phyloP scores from a whole-genome alignment of 2,113 vertebrate species.

The Archocentrus centrarchus region DNA sequence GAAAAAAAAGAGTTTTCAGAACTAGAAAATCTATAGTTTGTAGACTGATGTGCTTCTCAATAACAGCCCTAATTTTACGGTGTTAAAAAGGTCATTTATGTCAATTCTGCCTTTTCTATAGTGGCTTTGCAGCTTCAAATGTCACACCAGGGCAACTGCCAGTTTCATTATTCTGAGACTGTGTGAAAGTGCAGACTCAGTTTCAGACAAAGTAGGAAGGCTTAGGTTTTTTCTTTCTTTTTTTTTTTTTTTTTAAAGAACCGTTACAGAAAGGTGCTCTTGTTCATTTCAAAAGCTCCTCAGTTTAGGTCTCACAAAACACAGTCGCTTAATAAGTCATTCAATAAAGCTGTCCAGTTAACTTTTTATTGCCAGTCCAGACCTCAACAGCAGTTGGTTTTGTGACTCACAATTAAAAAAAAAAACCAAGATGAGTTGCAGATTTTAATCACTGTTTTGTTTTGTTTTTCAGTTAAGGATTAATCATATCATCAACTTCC shows the following conservation, averaged over 20 bases:
- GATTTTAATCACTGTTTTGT: slow-evolving; percentile 24
- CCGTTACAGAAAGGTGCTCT: slow-evolving; percentile 57
- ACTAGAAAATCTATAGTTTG: not conserved
- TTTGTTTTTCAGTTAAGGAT: not conserved
- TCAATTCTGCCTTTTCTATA: slow-evolving; percentile 30
- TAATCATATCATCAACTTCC: not conserved
- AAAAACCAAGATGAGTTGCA: not conserved
- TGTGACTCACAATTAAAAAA: slow-evolving; percentile 28
- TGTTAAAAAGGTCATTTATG: slow-evolving; percentile 60
- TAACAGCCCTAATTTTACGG: not conserved
- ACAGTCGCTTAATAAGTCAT: slow-evolving; percentile 71
- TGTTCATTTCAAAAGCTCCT: slow-evolving; percentile 67
- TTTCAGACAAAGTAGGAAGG: slow-evolving; percentile 50
- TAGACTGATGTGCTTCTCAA: slow-evolving; percentile 9
- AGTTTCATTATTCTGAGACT: slow-evolving; percentile 53
- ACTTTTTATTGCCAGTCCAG: slow-evolving; percentile 61
- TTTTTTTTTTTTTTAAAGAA: slow-evolving; percentile 7
- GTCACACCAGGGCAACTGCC: slow-evolving; percentile 62
- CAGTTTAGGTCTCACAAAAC: slow-evolving; percentile 58
- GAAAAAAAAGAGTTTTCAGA: not conserved
- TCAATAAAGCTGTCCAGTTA: slow-evolving; percentile 72
- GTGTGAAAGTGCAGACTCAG: slow-evolving; percentile 52
- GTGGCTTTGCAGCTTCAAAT: slow-evolving; percentile 49
- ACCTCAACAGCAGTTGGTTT: slow-evolving; percentile 41
- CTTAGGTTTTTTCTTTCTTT: not conserved